Percentiles rank a stretch among this genome's conserved stretches.
Evolutionary conservation across 2,797 vertebrate genomes (phyloP).

Genomic region (Acanthurus tractus): DNA sequence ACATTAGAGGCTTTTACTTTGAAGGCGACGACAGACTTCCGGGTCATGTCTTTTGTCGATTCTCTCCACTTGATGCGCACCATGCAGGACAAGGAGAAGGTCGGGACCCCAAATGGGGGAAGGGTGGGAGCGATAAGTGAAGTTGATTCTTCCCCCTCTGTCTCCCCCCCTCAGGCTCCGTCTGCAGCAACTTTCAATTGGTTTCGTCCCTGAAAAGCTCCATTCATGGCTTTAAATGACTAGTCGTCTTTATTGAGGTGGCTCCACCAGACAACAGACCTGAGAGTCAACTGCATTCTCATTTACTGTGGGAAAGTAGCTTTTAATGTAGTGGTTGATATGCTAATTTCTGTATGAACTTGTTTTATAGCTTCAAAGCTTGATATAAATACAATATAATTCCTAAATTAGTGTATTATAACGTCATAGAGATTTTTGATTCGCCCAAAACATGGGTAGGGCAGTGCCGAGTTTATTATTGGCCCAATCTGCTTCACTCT

Average conservation of each 20-base stretch:
- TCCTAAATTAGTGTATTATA: not conserved
- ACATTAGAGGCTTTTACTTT: slow-evolving; percentile 52
- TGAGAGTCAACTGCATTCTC: slow-evolving; percentile 48
- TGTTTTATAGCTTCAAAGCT: not conserved
- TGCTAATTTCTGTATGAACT: too few relatives aligned
- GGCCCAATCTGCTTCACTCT: too few relatives aligned
- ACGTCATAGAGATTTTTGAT: not conserved
- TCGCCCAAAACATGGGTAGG: not conserved
- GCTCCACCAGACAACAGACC: slow-evolving; percentile 51
- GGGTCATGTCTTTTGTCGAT: rapidly evolving
- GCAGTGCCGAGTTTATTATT: not conserved
- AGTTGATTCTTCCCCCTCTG: slow-evolving; percentile 36
- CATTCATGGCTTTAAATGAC: slow-evolving; percentile 71
- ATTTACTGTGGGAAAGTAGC: slow-evolving; percentile 40
- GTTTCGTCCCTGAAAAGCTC: slow-evolving; percentile 74
- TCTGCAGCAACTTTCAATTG: slow-evolving; percentile 60
- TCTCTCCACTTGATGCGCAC: slow-evolving; percentile 21
- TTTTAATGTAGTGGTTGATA: too few relatives aligned
- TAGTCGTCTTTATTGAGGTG: slow-evolving; percentile 52
- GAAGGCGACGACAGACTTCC: slow-evolving; percentile 27
- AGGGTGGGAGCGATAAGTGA: slow-evolving; percentile 74
- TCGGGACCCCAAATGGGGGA: slow-evolving; percentile 71
- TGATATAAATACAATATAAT: not conserved
- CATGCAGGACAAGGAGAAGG: slow-evolving; percentile 32
- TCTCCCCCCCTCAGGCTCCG: slow-evolving; percentile 16